Percentiles rank a stretch among this genome's conserved stretches.
Conservation (phyloP, 64 coral and sea anemone genomes). For the Catalaphyllia jardinei region DNA sequence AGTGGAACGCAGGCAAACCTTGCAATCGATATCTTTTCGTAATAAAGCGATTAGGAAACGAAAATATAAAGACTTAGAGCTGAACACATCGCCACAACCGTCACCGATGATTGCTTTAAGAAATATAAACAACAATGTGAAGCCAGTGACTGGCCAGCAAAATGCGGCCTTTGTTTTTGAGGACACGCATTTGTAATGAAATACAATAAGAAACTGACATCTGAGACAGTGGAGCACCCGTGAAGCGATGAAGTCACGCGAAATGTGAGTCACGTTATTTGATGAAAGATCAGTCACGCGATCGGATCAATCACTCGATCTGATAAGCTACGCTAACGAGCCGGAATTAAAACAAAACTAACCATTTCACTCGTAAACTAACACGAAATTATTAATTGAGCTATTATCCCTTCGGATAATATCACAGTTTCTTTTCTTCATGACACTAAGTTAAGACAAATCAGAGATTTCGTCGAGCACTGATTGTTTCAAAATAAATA, state of each 20-base stretch:
- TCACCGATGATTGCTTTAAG: not conserved
- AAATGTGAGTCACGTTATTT: not conserved
- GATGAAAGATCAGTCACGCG: not conserved
- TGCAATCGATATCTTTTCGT: not conserved
- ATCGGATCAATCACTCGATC: not conserved
- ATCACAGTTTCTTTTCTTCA: no score
- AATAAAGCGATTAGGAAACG: not conserved
- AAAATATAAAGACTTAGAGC: not conserved
- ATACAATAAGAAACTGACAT: not conserved
- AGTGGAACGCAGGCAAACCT: not conserved
- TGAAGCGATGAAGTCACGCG: not conserved
- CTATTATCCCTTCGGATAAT: no score
- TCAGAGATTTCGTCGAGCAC: no score
- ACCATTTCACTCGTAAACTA: no score
- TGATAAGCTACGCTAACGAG: not conserved
- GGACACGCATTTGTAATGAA: not conserved
- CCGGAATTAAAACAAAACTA: no score
- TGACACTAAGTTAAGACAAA: no score
- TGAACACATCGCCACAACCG: not conserved
- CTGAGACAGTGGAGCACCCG: not conserved
- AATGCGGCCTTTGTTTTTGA: not conserved
- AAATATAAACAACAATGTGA: not conserved
- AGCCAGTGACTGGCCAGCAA: not conserved
- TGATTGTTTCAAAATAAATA: no score
- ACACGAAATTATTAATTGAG: no score